A percentile compares a stretch with the other conserved stretches of the same genome.
Evolutionary conservation across 2,888 invertebrate genomes (phyloP).

Genomic region (Phymatocera aterrima): DNA sequence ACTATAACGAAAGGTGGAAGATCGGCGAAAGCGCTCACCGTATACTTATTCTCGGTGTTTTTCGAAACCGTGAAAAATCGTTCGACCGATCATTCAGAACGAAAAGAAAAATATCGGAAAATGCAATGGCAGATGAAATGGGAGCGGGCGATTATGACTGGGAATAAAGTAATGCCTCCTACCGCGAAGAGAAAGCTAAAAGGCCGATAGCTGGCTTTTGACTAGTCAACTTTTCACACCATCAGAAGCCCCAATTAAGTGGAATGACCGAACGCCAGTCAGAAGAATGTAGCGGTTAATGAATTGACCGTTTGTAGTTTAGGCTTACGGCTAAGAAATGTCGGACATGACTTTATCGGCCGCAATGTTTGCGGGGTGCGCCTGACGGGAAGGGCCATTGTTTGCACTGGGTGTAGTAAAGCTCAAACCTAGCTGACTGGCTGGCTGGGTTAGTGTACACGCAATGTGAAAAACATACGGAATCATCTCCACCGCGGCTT

Average conservation of each 20-base stretch:
- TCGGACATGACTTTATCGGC: constrained; percentile 60
- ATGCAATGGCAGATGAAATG: too few species aligned
- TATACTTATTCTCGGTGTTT: too few species aligned
- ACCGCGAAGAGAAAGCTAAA: background rate
- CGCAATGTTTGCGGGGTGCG: constrained; percentile 65
- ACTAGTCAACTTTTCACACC: constrained; percentile 41
- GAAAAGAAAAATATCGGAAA: too few species aligned
- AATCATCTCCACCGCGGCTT: background rate
- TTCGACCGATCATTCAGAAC: too few species aligned
- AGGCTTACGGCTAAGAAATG: background rate
- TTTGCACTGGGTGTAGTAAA: constrained; percentile 56
- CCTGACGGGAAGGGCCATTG: constrained; percentile 65
- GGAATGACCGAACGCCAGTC: constrained; percentile 64
- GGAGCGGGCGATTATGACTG: too few species aligned
- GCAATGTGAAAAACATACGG: background rate
- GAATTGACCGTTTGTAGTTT: background rate
- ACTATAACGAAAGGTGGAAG: too few species aligned
- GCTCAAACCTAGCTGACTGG: background rate
- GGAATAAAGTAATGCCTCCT: background rate
- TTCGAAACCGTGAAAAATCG: too few species aligned
- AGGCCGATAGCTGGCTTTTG: background rate
- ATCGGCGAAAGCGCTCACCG: background rate
- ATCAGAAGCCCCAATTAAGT: constrained; percentile 63
- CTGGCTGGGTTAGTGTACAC: background rate
- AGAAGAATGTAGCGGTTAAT: background rate